These are phyloP conservation scores for Oophaga sylvatica DNA, from an alignment of 2,797 vertebrate species.

Conservation along the genomic window DNA sequence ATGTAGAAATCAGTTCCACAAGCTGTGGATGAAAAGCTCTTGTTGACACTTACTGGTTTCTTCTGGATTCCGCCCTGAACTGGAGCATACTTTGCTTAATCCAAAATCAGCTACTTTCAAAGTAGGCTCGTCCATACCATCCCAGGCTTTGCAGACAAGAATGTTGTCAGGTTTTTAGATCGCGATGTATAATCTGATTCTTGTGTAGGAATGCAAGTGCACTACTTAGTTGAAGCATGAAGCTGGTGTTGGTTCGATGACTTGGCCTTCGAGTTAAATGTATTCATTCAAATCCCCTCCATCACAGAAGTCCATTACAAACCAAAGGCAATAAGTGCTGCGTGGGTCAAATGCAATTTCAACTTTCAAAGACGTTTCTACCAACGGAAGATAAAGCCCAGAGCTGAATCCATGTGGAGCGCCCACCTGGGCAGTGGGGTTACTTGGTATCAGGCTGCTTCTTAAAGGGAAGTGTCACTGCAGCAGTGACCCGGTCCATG, in stretches of 20 bases:
- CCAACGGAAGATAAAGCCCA: slow-evolving; percentile 92
- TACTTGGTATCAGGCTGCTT: too few species aligned
- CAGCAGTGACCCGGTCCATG: too few species aligned
- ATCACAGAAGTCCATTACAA: slow-evolving; percentile 98
- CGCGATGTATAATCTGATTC: slow-evolving; percentile 95
- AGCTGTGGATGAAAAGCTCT: slow-evolving; percentile 93
- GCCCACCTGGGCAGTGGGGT: too few species aligned
- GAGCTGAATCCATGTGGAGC: slow-evolving; percentile 92
- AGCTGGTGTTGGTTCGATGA: slow-evolving; percentile 94
- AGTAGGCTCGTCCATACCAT: slow-evolving; percentile 85
- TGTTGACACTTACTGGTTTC: slow-evolving; percentile 92
- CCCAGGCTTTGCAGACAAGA: slow-evolving; percentile 86
- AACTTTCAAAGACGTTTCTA: slow-evolving; percentile 92
- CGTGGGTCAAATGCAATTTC: slow-evolving; percentile 93
- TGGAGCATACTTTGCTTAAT: slow-evolving; percentile 93
- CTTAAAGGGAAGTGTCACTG: too few species aligned
- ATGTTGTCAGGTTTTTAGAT: slow-evolving; percentile 98
- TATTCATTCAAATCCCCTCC: slow-evolving; percentile 98
- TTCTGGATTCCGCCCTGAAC: slow-evolving; percentile 86
- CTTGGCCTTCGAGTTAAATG: slow-evolving; percentile 92
- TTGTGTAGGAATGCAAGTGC: slow-evolving; percentile 96
- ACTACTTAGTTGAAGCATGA: slow-evolving; percentile 96
- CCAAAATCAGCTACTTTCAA: slow-evolving; percentile 98
- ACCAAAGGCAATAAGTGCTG: slow-evolving; percentile 96
- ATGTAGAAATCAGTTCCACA: slow-evolving; percentile 98